Conservation (phyloP, 1,140 invertebrate genomes). For the Theocolax elegans region DNA sequence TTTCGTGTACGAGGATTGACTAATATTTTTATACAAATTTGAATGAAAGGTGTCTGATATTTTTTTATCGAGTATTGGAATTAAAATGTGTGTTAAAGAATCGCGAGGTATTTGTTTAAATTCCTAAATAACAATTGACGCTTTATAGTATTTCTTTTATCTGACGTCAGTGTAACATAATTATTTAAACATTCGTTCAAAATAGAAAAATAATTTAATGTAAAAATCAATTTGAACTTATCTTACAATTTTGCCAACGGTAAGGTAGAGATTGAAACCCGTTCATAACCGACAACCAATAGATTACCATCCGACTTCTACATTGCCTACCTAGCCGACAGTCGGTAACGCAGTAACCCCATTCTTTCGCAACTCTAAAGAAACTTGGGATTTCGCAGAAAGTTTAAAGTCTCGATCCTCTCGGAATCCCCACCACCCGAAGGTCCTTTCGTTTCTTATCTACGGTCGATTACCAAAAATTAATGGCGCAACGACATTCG, state of each 20-base stretch:
- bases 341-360: neutral
- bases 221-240: neutral
- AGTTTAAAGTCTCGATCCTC: neutral
- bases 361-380: too few species aligned
- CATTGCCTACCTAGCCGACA: constrained; percentile 4
- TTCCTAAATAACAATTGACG: too few species aligned
- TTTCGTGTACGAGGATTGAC: too few species aligned
- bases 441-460: neutral
- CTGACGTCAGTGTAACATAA: neutral
- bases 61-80: too few species aligned
- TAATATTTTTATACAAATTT: too few species aligned
- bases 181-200: neutral
- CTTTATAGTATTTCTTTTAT: neutral
- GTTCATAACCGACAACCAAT: too few species aligned
- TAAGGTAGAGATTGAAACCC: constrained; percentile 19
- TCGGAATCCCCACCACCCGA: neutral
- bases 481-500: neutral
- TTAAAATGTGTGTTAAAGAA: too few species aligned
- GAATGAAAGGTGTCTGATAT: too few species aligned
- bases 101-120: too few species aligned
- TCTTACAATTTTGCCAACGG: neutral
- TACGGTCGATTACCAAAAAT: neutral
- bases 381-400: too few species aligned
- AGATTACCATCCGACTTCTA: too few species aligned
- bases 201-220: neutral